phyloP scores from a whole-genome alignment of 2,888 invertebrate species.

The Hydraecia micacea region DNA sequence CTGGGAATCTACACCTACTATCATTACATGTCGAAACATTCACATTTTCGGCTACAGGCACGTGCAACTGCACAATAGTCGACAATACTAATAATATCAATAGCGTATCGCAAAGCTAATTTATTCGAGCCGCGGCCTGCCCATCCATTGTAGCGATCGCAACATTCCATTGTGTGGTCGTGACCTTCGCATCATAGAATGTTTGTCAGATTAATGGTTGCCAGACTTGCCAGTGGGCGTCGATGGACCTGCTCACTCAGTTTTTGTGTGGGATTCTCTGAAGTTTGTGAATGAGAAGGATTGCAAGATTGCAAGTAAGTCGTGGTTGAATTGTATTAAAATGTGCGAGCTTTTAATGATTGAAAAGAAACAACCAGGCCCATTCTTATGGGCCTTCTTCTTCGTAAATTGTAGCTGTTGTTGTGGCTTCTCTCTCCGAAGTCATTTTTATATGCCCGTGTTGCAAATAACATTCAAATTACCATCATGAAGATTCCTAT shows the following conservation, averaged over 20 bases:
- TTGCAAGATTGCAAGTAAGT: slow-evolving; percentile 40
- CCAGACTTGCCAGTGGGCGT: slow-evolving; percentile 70
- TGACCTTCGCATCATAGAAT: slow-evolving; percentile 80
- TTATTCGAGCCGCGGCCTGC: slow-evolving; percentile 79
- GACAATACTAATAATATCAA: slow-evolving; percentile 66
- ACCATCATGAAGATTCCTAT: slow-evolving; percentile 9
- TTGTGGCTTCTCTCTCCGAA: slow-evolving; percentile 6
- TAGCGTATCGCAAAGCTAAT: slow-evolving; percentile 72
- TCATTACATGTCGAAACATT: slow-evolving; percentile 48
- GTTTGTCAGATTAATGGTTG: slow-evolving; percentile 64
- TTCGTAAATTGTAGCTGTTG: background rate
- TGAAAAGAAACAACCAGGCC: background rate
- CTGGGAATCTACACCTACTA: slow-evolving; percentile 22
- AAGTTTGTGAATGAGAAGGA: slow-evolving; percentile 42
- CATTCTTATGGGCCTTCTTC: background rate
- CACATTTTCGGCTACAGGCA: slow-evolving; percentile 54
- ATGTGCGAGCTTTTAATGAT: background rate
- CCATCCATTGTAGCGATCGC: slow-evolving; percentile 80
- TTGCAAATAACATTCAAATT: slow-evolving; percentile 36
- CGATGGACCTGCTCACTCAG: slow-evolving; percentile 61
- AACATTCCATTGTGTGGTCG: slow-evolving; percentile 82
- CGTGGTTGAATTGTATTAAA: background rate
- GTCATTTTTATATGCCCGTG: slow-evolving; percentile 21
- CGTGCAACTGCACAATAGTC: slow-evolving; percentile 58
- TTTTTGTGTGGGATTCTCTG: slow-evolving; percentile 59